Evolutionary conservation across 2,113 vertebrate species (phyloP), one percentile per base, ranked within the genome.

Genomic region (Ictalurus punctatus): DNA sequence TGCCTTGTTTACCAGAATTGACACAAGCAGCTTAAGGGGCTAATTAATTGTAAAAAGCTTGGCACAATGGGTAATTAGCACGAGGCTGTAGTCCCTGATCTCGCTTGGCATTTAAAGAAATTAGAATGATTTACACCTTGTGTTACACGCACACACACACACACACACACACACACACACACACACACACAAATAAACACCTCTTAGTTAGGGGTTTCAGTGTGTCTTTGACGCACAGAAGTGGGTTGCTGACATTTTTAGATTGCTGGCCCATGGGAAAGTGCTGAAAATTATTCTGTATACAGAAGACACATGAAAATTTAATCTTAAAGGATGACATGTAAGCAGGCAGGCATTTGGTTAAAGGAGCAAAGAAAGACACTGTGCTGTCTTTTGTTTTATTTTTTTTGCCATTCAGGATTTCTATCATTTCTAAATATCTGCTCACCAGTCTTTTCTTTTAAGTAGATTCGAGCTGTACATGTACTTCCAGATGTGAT

Each of bases 21-120:
- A 90, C 91, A 90, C 87, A 90, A 88, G 88, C 90, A 90, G 90
- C 90, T 91, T 88, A 81, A 89, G 91, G 90, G 90, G 83, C 87
- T 91, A 93, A 91, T 93, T 93, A 93, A 89, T 85, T 89, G 85
- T 91, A 88, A 91, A 91, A 91, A 89, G 90, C 86, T 71, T 27
- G 80, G 83, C 89, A 88, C 90, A 91, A 89, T 90, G 87, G 83
- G 81, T 92, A 91, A 93, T 92, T 91, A 92, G 83, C 69, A 21
- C 30, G 48, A 80, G 65, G 67, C 73, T 85, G 74, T 89, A 88
- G 87, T 89, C 89, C 89, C 58, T 85, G 87, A 92, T 84, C 84
- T 88, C 91, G 87, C 91, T 90, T 91, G 85, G 90, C 87, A 86
- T 92, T 91, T 85, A 67, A 65, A 83, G 30, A 69, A 67, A 85